Conservation (phyloP, 2,888 invertebrate genomes). For the Oligia strigilis region DNA sequence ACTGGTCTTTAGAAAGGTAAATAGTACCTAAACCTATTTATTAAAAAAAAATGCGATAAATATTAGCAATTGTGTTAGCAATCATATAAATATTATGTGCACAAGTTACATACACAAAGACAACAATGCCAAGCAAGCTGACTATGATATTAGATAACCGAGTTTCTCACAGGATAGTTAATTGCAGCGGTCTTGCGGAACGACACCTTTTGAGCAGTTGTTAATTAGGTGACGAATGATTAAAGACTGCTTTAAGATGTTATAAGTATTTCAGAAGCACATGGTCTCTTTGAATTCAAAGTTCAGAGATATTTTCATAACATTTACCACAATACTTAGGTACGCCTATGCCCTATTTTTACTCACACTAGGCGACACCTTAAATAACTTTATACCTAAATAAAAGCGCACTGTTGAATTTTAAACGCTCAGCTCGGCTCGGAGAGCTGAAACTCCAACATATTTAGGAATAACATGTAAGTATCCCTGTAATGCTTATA, state of each 20-base stretch:
- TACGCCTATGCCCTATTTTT: background rate
- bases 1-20: background rate
- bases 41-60: background rate
- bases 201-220: constrained; percentile 13
- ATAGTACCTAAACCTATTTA: background rate
- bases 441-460: background rate
- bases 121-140: constrained; percentile 13
- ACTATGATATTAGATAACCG: background rate
- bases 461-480: too few species aligned
- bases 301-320: background rate
- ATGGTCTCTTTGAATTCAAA: background rate
- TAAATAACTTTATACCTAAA: background rate
- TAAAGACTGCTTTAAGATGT: too few species aligned
- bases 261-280: background rate
- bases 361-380: background rate
- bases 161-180: constrained; percentile 13
- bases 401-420: background rate
- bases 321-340: background rate
- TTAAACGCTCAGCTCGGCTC: too few species aligned
- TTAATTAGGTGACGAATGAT: constrained; percentile 5
- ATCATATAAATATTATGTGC: background rate
- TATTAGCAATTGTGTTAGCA: background rate
- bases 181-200: constrained; percentile 14
- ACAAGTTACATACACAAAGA: background rate
- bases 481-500: background rate